Evolutionary conservation across 2,797 vertebrate genomes (phyloP).

Genomic region (Malacoraja senta): DNA sequence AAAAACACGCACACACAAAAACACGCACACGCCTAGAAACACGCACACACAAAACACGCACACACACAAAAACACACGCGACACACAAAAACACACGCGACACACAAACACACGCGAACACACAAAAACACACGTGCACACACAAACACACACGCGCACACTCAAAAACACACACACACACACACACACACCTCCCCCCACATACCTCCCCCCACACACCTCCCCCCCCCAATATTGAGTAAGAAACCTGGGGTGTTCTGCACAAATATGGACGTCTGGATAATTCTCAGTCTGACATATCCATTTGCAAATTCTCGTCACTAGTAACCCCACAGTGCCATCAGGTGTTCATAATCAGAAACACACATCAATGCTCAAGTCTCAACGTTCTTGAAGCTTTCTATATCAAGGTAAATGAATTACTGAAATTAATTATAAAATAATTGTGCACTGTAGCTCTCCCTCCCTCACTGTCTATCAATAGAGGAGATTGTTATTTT

Average conservation of each 20-base stretch:
- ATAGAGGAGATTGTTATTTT: background rate
- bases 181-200: too few species aligned
- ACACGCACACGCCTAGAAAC: too few species aligned
- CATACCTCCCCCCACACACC: too few species aligned
- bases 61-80: too few species aligned
- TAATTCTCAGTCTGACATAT: background rate
- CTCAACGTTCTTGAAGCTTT: background rate
- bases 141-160: too few species aligned
- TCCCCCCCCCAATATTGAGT: background rate
- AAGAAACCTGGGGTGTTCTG: background rate
- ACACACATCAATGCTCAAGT: background rate
- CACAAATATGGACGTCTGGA: background rate
- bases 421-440: background rate
- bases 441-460: too few species aligned
- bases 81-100: too few species aligned
- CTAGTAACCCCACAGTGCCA: background rate
- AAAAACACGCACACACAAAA: too few species aligned
- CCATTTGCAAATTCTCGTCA: background rate
- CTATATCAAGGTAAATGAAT: background rate
- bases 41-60: too few species aligned
- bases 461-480: background rate
- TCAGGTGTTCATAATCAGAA: background rate
- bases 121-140: too few species aligned
- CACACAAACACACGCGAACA: too few species aligned
- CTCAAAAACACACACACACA: too few species aligned